phyloP scores from a whole-genome alignment of 2,797 vertebrate species.

The Erpetoichthys calabaricus region DNA sequence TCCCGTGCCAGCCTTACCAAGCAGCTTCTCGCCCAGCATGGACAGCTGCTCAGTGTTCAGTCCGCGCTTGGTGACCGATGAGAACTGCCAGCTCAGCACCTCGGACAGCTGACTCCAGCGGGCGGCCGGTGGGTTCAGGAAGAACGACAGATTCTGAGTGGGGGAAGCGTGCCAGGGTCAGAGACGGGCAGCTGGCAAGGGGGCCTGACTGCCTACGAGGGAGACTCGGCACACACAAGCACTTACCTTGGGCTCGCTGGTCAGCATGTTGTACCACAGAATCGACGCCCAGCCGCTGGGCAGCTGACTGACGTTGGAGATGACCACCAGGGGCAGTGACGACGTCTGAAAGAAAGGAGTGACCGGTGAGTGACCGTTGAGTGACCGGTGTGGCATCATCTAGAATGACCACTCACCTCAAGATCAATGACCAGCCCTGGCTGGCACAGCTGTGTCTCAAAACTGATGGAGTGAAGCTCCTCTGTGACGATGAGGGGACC shows the following conservation, averaged over 20 bases:
- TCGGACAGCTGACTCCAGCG: constrained; percentile 77
- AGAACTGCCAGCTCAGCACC: constrained; percentile 95
- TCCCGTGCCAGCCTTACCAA: constrained; percentile 45
- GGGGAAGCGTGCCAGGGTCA: neutral
- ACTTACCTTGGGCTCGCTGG: constrained; percentile 70
- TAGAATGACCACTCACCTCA: constrained; percentile 52
- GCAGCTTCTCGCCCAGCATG: constrained; percentile 89
- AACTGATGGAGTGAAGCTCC: constrained; percentile 78
- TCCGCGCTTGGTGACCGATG: constrained; percentile 83
- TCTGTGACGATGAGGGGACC: constrained; percentile 67
- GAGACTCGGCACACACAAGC: neutral
- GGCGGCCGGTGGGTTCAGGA: constrained; percentile 68
- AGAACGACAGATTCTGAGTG: constrained; percentile 81
- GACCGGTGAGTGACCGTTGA: too few relatives aligned
- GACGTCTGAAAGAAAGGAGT: constrained; percentile 48
- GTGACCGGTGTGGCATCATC: too few relatives aligned
- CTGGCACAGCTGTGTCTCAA: constrained; percentile 76
- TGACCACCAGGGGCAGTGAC: constrained; percentile 84
- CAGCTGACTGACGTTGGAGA: constrained; percentile 92
- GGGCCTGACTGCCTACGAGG: neutral
- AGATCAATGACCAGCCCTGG: constrained; percentile 67
- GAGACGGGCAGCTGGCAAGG: neutral
- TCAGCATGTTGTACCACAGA: constrained; percentile 96
- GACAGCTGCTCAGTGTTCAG: constrained; percentile 77
- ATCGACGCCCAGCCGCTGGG: constrained; percentile 94